A percentile compares a stretch with the other conserved stretches of the same genome.
phyloP scores from a whole-genome alignment of 2,797 vertebrate genomes.

The Nannoperca obscura region DNA sequence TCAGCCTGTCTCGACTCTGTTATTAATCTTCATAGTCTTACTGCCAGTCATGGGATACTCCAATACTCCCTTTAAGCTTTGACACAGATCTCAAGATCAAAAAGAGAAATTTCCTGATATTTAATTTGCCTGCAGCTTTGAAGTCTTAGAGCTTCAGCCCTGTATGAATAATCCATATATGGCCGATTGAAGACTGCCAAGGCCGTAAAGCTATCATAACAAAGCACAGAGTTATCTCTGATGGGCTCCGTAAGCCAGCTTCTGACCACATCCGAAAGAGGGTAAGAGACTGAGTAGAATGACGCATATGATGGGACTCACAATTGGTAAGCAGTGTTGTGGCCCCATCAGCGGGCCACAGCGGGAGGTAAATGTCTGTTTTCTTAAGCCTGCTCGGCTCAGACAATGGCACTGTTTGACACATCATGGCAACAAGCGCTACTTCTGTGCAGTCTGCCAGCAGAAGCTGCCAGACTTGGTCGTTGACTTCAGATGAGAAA shows the following conservation, averaged over 20 bases:
- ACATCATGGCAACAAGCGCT: conserved; percentile 35
- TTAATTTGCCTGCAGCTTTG: conserved; percentile 62
- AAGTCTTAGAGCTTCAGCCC: conserved; percentile 48
- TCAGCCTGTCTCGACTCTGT: conserved; percentile 18
- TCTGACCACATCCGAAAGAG: conserved; percentile 23
- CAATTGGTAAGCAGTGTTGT: conserved; percentile 49
- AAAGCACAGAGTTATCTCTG: conserved; percentile 53
- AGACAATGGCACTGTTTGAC: conserved; percentile 56
- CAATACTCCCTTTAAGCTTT: conserved; percentile 38
- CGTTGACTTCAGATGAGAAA: conserved; percentile 7
- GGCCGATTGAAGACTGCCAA: conserved; percentile 42
- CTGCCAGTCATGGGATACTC: conserved; percentile 48
- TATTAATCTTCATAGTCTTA: conserved; percentile 44
- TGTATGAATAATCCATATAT: conserved; percentile 60
- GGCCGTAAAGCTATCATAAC: conserved; percentile 61
- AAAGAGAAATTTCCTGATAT: conserved; percentile 59
- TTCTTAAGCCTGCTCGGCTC: conserved; percentile 51
- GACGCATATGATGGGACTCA: conserved; percentile 28
- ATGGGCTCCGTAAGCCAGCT: conserved; percentile 35
- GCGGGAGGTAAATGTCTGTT: conserved; percentile 59
- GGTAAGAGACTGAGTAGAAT: conserved; percentile 29
- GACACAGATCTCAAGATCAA: conserved; percentile 55
- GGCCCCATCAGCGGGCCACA: conserved; percentile 52
- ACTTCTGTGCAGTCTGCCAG: conserved; percentile 32
- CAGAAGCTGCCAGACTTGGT: conserved; percentile 29